Base-by-base conservation (phyloP, 2,113 vertebrate genomes). In the Hiodon alosoides region DNA sequence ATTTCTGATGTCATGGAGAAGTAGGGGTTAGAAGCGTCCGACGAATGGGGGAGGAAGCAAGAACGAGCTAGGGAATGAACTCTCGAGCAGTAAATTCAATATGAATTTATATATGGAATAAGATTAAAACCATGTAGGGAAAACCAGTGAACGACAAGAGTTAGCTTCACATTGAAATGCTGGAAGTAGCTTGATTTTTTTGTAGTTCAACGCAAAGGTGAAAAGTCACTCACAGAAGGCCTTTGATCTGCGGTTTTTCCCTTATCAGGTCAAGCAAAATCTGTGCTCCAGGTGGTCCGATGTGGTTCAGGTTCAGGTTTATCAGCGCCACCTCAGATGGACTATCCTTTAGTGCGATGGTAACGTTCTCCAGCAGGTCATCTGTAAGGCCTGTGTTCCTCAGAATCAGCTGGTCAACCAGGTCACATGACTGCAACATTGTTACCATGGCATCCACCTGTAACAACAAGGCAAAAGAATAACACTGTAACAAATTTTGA, bases 221-320 rank as follows among this genome's bases (percentile, higher is more conserved):
- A 66, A 16, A 5, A 4, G 13, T 59, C 10, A 84, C 91, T 90
- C 84, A 93, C 92, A 91, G 85, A 54, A 93, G 77, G 73, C 86
- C 82, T 77, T 79, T 86, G 71, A 93, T 71, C 74, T 88, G 85
- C 51, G 88, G 88, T 79, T 91, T 92, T 16, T 76, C 83, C 55
- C 82, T 79, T 60, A 93, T 80, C 3, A 92, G 80, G 48, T 91
- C 86, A 73, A 92, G 82, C 17, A 93, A 86, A 67, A 85, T 85
- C 81, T 85, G 79, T 52, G 89, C 88, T 2, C 91, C 90, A 0
- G 78, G 81, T 0, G 90, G 91, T 65, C 92, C 87, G 0, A 93
- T 87, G 78, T 85, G 86, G 82, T 93, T 93, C 57, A 93, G 88
- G 82, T 93, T 93, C 57, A 93, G 90, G 84, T 93, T 93, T 75